Evolutionary conservation across 2,797 vertebrate species (phyloP).

Genomic region (Agapornis canus): DNA sequence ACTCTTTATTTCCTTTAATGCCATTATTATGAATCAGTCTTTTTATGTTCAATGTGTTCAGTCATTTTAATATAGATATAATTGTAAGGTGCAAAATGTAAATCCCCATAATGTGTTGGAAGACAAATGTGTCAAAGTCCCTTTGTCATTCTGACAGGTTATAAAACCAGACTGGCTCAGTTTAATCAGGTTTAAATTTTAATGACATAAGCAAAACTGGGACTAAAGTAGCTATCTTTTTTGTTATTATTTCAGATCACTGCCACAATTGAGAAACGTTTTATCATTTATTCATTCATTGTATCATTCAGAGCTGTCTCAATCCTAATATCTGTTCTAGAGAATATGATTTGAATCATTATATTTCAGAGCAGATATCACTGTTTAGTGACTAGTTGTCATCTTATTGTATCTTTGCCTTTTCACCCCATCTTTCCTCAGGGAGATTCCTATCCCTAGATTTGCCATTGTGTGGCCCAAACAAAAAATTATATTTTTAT

Average conservation of each 20-base stretch:
- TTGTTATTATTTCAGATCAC: slow-evolving; percentile 36
- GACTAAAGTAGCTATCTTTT: background rate
- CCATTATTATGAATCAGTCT: slow-evolving; percentile 44
- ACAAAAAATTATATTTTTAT: background rate
- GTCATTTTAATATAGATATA: slow-evolving; percentile 62
- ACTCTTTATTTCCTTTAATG: slow-evolving; percentile 44
- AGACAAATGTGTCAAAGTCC: slow-evolving; percentile 63
- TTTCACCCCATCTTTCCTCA: background rate
- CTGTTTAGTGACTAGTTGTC: background rate
- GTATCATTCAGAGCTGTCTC: background rate
- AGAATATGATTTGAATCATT: background rate
- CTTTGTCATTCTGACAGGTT: slow-evolving; percentile 60
- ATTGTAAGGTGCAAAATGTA: slow-evolving; percentile 65
- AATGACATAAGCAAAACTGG: slow-evolving; percentile 65
- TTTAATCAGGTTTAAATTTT: slow-evolving; percentile 65
- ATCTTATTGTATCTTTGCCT: background rate
- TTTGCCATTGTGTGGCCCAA: background rate
- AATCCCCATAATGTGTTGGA: slow-evolving; percentile 44
- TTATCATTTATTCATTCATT: slow-evolving; percentile 24
- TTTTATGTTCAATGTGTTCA: slow-evolving; percentile 22
- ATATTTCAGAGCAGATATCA: background rate
- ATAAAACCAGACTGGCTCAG: slow-evolving; percentile 52
- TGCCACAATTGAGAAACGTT: background rate
- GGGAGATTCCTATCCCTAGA: fast-evolving
- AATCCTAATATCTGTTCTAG: background rate